Evolutionary conservation across 2,888 invertebrate genomes (phyloP).

Genomic region (Resseliella maxima): DNA sequence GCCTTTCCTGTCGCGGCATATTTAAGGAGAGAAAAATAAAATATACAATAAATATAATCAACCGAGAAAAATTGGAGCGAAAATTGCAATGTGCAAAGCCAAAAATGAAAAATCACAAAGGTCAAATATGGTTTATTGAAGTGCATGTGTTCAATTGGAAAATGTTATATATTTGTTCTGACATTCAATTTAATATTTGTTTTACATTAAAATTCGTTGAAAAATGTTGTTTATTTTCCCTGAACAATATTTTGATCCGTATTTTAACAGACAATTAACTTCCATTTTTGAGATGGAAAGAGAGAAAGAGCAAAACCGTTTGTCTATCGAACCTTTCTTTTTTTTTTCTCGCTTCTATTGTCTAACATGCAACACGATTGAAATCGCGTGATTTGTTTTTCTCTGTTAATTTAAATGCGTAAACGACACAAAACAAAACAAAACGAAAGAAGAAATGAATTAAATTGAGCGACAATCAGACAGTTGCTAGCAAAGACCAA

Average conservation of each 20-base stretch:
- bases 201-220: neutral
- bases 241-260: conserved; percentile 18
- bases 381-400: neutral
- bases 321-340: too few species aligned
- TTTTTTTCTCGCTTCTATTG: neutral
- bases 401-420: neutral
- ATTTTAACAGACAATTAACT: conserved; percentile 21
- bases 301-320: too few species aligned
- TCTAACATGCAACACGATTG: neutral
- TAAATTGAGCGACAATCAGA: too few species aligned
- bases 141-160: neutral
- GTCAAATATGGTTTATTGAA: neutral
- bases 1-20: too few species aligned
- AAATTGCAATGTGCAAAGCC: neutral
- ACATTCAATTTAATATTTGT: conserved; percentile 44
- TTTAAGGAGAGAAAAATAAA: too few species aligned
- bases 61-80: too few species aligned
- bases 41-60: neutral
- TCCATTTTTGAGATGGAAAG: neutral
- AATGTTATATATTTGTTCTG: neutral
- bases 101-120: neutral
- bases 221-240: neutral
- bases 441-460: neutral
- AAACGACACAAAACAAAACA: neutral
- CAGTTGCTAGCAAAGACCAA: neutral